phyloP scores from a whole-genome alignment of 1,140 invertebrate genomes.

The Drosophila pectinifera region DNA sequence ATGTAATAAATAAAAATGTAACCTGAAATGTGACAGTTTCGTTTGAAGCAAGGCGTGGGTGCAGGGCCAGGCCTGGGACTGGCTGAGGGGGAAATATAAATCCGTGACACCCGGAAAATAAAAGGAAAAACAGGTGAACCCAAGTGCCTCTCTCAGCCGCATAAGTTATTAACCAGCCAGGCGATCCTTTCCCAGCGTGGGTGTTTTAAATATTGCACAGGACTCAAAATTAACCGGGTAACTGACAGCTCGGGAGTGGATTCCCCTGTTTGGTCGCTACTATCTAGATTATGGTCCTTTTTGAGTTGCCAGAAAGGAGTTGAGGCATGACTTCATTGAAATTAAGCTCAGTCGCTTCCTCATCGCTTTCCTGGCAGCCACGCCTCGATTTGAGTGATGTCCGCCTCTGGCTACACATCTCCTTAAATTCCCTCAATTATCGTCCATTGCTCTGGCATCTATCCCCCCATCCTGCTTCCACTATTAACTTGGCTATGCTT shows the following conservation, averaged over 20 bases:
- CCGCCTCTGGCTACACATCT: constrained; percentile 39
- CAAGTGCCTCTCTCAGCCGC: constrained; percentile 44
- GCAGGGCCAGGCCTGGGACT: not conserved
- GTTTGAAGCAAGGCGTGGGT: constrained; percentile 30
- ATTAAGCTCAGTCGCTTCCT: constrained; percentile 3
- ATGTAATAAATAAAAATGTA: constrained; percentile 82
- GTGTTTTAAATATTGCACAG: constrained; percentile 27
- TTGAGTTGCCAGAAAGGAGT: not conserved
- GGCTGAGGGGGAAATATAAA: constrained; percentile 29
- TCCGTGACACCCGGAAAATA: constrained; percentile 14
- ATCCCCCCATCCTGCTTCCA: not conserved
- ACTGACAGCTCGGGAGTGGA: constrained; percentile 34
- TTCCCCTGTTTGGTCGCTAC: too few species aligned
- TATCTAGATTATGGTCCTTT: constrained; percentile 5
- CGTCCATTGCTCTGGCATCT: constrained; percentile 10
- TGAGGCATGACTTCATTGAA: constrained; percentile 29
- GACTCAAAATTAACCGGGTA: constrained; percentile 41
- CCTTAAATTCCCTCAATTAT: constrained; percentile 39
- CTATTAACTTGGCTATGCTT: constrained; percentile 48
- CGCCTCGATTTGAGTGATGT: constrained; percentile 34
- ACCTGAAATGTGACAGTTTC: constrained; percentile 82
- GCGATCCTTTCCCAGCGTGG: constrained; percentile 7
- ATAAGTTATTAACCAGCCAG: constrained; percentile 63
- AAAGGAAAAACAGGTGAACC: constrained; percentile 33
- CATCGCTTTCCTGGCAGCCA: not conserved